Percentiles rank a stretch among this genome's conserved stretches.
These are phyloP conservation scores for Pogonus chalceus DNA, from an alignment of 1,140 invertebrate species.

Conservation along the genomic window DNA sequence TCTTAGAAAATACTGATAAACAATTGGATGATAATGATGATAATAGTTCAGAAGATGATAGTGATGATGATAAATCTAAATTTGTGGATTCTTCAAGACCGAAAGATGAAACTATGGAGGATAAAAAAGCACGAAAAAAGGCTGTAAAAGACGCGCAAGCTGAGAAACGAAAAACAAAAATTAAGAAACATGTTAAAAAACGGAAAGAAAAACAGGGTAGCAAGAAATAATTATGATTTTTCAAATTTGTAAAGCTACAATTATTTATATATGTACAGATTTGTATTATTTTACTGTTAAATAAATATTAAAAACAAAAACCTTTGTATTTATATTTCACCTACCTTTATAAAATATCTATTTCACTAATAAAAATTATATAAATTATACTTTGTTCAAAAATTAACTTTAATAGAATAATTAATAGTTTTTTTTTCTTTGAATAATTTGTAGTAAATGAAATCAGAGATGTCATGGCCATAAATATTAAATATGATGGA, in stretches of 20 bases:
- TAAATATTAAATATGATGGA: too few relatives aligned
- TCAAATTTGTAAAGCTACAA: background rate
- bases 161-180: conserved; percentile 84
- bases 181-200: conserved; percentile 95
- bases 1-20: conserved; percentile 34
- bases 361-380: too few relatives aligned
- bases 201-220: conserved; percentile 57
- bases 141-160: conserved; percentile 77
- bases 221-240: conserved; percentile 32
- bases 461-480: too few relatives aligned
- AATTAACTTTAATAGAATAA: too few relatives aligned
- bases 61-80: conserved; percentile 42
- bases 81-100: conserved; percentile 62
- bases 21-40: conserved; percentile 38
- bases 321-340: too few relatives aligned
- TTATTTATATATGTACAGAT: background rate
- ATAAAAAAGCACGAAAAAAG: conserved; percentile 78
- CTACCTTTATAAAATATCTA: too few relatives aligned
- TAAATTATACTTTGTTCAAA: too few relatives aligned
- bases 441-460: too few relatives aligned
- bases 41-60: conserved; percentile 28
- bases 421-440: too few relatives aligned
- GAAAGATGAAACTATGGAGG: conserved; percentile 76
- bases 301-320: too few relatives aligned
- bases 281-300: background rate